A percentile compares a stretch with the other conserved stretches of the same genome.
phyloP scores from a whole-genome alignment of 1,140 invertebrate species.

The Frieseomelitta varia region DNA sequence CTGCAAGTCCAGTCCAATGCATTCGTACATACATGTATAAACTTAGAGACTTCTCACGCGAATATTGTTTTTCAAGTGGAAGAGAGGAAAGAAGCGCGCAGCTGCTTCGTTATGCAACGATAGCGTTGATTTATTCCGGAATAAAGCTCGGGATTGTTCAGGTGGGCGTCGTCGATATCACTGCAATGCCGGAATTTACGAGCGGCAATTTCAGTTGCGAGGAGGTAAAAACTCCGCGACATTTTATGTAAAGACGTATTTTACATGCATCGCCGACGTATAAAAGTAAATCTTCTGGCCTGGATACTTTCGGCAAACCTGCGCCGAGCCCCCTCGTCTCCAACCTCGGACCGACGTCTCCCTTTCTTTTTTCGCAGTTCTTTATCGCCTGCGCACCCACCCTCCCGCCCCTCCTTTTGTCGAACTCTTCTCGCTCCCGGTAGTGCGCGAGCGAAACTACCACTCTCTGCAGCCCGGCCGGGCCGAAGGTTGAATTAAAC shows the following conservation, averaged over 20 bases:
- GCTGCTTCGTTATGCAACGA: slow-evolving; percentile 24
- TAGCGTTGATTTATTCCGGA: slow-evolving; percentile 1
- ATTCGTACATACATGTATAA: not conserved
- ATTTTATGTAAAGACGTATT: slow-evolving; percentile 40
- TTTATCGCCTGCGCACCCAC: not conserved
- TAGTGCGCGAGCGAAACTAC: not conserved
- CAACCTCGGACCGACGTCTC: not conserved
- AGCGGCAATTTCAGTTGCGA: slow-evolving; percentile 17
- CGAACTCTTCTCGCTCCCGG: not conserved
- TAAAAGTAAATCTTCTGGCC: slow-evolving; percentile 37
- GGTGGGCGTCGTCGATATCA: slow-evolving; percentile 45
- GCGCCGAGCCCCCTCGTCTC: not conserved
- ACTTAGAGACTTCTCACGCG: not conserved
- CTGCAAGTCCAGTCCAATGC: no score
- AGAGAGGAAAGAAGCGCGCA: not conserved
- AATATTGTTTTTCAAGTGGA: not conserved
- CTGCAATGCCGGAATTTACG: slow-evolving; percentile 41
- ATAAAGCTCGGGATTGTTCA: slow-evolving; percentile 41
- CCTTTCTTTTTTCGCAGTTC: not conserved
- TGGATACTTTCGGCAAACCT: no score
- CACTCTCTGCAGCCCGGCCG: not conserved
- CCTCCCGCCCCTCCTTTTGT: not conserved
- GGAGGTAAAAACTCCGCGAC: slow-evolving; percentile 22
- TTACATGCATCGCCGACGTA: slow-evolving; percentile 26
- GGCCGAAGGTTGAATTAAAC: slow-evolving; percentile 55